Evolutionary conservation across 2,888 invertebrate genomes (phyloP), one percentile per base, ranked within the genome.

Genomic region (Xylophagus ater): DNA sequence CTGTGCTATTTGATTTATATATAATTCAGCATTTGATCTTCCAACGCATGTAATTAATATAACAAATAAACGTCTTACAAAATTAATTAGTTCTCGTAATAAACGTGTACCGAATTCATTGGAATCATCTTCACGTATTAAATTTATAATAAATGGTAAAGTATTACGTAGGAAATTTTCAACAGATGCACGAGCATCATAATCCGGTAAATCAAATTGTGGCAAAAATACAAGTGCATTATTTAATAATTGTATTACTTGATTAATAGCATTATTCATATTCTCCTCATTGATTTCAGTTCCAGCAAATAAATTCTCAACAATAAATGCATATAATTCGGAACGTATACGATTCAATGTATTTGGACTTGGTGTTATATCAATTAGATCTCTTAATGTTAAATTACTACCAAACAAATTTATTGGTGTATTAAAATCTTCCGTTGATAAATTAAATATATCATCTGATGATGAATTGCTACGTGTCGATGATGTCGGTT

Each of bases 21-120:
- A 64, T 21, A 57, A 45, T 44, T 60, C 57, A 1, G 63, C 58
- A 52, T 61, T 59, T 40, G 44, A 45, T 23, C 53, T 49, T 15
- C 63, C 64, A 32, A 64, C 53, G 37, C 64, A 64, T 13, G 59
- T 50, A 14, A 55, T 44, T 18, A 65, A 50, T 39, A 64, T 60
- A 41, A 55, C 57, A 43, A 53, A 62, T 15, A 65, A 50, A 6
- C 59, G 57, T 34, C 49, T 53, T 10, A 58, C 50, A 30, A 65
- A 58, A 41, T 53, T 50, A 8, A 55, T 55, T 23, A 56, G 54
- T 36, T 58, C 53, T 14, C 53, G 44, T 24, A 55, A 52, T 2
- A 65, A 48, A 10, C 53, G 56, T 12, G 50, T 46, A 37, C 59
- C 62, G 42, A 64, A 65, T 13, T 53, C 52, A 5, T 20, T 40